phyloP scores from a whole-genome alignment of 2,113 vertebrate species.

The Hystrix brachyura region DNA sequence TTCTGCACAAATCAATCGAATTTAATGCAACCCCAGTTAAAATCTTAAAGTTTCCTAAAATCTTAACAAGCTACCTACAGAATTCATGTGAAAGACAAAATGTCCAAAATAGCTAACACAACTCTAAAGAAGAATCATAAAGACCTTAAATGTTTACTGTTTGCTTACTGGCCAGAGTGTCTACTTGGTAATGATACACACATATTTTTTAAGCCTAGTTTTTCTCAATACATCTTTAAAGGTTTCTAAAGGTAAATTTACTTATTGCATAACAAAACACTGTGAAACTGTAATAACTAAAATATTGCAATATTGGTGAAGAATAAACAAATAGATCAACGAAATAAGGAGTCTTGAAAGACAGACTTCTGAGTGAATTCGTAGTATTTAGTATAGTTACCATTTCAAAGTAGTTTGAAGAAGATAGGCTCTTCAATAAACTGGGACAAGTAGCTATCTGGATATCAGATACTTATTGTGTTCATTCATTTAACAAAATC shows the following conservation, averaged over 20 bases:
- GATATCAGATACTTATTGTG: neutral
- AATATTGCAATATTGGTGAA: neutral
- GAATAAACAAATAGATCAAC: neutral
- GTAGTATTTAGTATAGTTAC: neutral
- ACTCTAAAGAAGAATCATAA: neutral
- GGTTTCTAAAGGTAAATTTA: neutral
- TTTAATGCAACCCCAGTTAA: conserved; percentile 3
- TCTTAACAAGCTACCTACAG: neutral
- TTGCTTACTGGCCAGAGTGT: neutral
- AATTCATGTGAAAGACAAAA: conserved; percentile 25
- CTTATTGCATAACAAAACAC: neutral
- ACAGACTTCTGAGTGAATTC: conserved; percentile 1
- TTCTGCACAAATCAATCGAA: conserved; percentile 14
- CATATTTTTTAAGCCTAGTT: neutral
- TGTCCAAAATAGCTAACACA: neutral
- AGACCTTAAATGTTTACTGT: neutral
- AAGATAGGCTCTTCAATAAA: neutral
- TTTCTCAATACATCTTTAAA: neutral
- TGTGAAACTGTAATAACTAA: conserved; percentile 7
- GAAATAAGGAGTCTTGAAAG: conserved; percentile 15
- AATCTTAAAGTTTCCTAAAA: conserved; percentile 31
- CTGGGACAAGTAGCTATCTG: neutral
- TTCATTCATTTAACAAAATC: neutral
- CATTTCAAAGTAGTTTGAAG: conserved; percentile 28
- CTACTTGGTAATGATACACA: neutral